These are phyloP conservation scores for Myotis pilosus DNA, from an alignment of 2,797 vertebrate genomes.

Conservation along the genomic window DNA sequence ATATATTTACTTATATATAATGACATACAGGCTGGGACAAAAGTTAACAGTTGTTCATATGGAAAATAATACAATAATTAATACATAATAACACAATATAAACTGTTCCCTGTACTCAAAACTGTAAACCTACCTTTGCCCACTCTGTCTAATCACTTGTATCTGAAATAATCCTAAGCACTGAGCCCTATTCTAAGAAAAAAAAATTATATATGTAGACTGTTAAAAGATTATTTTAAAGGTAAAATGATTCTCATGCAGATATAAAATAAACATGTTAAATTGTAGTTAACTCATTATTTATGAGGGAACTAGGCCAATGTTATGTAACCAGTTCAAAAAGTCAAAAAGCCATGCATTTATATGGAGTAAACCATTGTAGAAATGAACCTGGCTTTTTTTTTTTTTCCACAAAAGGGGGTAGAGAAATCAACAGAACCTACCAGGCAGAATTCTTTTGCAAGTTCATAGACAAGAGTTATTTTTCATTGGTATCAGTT, in stretches of 20 bases:
- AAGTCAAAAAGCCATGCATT: conserved; percentile 3
- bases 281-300: not conserved
- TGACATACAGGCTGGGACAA: not conserved
- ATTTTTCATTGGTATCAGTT: not conserved
- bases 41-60: not conserved
- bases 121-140: not conserved
- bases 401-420: not conserved
- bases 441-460: not conserved
- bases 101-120: not conserved
- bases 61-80: not conserved
- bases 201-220: not conserved
- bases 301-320: not conserved
- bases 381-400: not conserved
- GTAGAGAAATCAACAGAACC: not conserved
- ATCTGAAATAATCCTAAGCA: not conserved
- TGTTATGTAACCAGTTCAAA: not conserved
- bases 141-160: not conserved
- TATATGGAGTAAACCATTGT: not conserved
- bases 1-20: not conserved
- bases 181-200: not conserved
- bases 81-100: not conserved
- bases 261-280: not conserved
- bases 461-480: not conserved
- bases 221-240: not conserved
- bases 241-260: not conserved